Conservation (phyloP, 2,888 invertebrate species). For the Erynnis tages region DNA sequence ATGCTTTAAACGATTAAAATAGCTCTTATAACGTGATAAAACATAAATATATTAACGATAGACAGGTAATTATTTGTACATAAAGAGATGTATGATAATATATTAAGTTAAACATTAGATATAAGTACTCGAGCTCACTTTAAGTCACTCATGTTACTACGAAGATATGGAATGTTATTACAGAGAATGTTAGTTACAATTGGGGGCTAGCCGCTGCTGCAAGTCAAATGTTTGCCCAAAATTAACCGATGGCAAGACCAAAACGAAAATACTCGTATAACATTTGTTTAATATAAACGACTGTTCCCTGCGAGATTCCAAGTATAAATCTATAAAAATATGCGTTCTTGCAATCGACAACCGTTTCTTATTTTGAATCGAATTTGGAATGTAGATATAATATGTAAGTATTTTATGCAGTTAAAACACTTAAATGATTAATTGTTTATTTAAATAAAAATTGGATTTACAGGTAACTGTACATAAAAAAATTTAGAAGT, state of each 20-base stretch:
- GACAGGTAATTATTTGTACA: constrained; percentile 50
- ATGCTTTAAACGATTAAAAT: constrained; percentile 33
- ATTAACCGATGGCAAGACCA: constrained; percentile 46
- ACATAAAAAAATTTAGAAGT: too few relatives aligned
- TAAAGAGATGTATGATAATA: constrained; percentile 40
- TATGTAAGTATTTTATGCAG: too few relatives aligned
- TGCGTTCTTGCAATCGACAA: neutral
- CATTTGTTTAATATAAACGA: constrained; percentile 3
- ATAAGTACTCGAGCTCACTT: constrained; percentile 79
- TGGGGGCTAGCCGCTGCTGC: constrained; percentile 41
- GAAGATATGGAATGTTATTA: constrained; percentile 71
- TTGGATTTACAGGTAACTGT: too few relatives aligned
- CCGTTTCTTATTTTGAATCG: too few relatives aligned
- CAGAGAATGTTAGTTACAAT: constrained; percentile 49
- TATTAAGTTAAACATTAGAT: constrained; percentile 38
- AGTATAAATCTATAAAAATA: neutral
- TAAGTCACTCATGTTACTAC: constrained; percentile 72
- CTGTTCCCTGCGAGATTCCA: constrained; percentile 37
- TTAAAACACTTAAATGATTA: too few relatives aligned
- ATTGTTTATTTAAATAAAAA: too few relatives aligned
- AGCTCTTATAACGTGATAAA: constrained; percentile 31
- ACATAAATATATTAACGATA: constrained; percentile 30
- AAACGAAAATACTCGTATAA: constrained; percentile 39
- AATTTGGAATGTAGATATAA: too few relatives aligned
- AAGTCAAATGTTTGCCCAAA: constrained; percentile 20